Base-by-base conservation (phyloP, 2,888 invertebrate species). In the Hololepta plana region DNA sequence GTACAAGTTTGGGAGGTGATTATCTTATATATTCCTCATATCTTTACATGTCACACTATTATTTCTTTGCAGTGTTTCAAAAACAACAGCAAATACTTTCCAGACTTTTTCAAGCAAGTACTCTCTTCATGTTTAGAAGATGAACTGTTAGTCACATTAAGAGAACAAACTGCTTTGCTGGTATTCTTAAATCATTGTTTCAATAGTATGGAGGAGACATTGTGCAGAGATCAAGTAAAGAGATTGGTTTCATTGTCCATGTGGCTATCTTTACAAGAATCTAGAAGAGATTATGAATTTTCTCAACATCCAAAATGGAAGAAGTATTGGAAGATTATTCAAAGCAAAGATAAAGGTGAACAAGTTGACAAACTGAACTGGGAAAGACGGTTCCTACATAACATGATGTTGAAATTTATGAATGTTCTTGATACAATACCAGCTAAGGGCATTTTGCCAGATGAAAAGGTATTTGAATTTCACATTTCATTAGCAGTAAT, bases 131-230 rank as follows among this genome's bases (percentile, higher is more conserved):
- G 81, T 39, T 52, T 95, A 4, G 63, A 67, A 15, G 69, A 72
- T 5, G 61, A 62, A 31, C 49, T 58, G 3, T 42, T 49, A 42
- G 41, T 53, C 6, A 59, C 55, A 31, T 53, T 71, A 23, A 62
- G 67, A 15, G 95, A 96, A 48, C 84, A 90, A 52, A 90, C 85
- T 0, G 72, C 81, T 0, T 52, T 96, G 24, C 62, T 98, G 8
- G 67, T 91, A 19, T 95, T 98, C 51, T 60, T 99, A 2, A 91
- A 90, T 53, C 90, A 95, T 49, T 88, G 91, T 47, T 95, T 96
- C 46, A 93, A 93, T 45, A 93, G 93, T 40, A 81, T 98, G 77
- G 96, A 98, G 60, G 81, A 93, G 27, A 80, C 80, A 41, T 55
- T 98, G 21, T 87, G 98, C 30, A 61, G 96, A 20, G 82, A 88